Base-by-base conservation (phyloP, 2,888 invertebrate genomes). In the Globia sparganii region DNA sequence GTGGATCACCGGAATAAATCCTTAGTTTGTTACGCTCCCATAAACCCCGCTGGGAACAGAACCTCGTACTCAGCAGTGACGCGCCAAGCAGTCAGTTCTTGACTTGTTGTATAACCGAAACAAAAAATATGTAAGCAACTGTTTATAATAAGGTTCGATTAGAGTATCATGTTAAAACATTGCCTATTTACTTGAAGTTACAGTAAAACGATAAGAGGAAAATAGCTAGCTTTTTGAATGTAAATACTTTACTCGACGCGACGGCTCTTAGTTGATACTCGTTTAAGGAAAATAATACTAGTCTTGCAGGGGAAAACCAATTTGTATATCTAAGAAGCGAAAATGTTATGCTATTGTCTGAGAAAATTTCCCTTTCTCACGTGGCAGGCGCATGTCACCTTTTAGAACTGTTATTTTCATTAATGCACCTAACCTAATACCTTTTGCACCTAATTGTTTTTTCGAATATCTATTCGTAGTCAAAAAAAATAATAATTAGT, bases 181-280 rank as follows among this genome's bases (percentile, higher is more conserved):
- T 34, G 8, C 9, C 9, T 15, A 28, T 43, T 43, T 37, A 18
- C 28, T 40, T 18, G 18, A 71, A 31, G 13, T 4, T n/a, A n/a
- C n/a, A n/a, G 49, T 49, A 11, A 37, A 59, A 25, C 43, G 75
- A 61, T 61, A 75, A 28, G 71, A 1, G 37, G 4, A 11, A 49
- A 46, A 37, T 28, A 28, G 3, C 59, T 37, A 13, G 25, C 28
- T 31, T 75, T 25, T 37, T 31, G 3, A 43, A 37, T 59, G n/a
- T 34, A 25, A 75, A 75, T 34, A n/a, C 1, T 59, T 59, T 46
- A 75, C n/a, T 49, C 37, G 13, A 61, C 59, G 8, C n/a, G 49
- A 46, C 59, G 18, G 40, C 31, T 28, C 46, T n/a, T 31, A 37
- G 11, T 4, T 43, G 11, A 25, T 43, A 70, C 43, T 65, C 1